Evolutionary conservation across 2,888 invertebrate species (phyloP).

Genomic region (Subacronicta megacephala): DNA sequence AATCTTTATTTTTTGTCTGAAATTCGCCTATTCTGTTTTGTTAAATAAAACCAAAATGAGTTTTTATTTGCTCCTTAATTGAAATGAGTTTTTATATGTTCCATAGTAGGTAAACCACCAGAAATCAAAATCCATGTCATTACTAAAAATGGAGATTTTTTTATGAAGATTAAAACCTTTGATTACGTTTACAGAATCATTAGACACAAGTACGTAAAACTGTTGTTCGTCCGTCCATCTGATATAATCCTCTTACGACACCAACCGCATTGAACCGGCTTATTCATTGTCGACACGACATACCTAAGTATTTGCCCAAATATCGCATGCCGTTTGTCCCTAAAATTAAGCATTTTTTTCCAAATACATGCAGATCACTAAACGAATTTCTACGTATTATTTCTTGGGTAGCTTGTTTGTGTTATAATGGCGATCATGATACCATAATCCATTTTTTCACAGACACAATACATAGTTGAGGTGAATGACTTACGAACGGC

Average conservation of each 20-base stretch:
- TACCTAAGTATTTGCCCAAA: background rate
- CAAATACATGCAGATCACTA: no score
- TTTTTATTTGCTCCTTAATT: no score
- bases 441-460: slow-evolving; percentile 39
- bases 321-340: background rate
- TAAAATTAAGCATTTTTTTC: background rate
- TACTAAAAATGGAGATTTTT: no score
- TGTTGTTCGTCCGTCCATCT: slow-evolving; percentile 20
- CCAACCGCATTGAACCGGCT: slow-evolving; percentile 8
- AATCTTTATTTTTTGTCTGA: no score
- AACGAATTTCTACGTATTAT: background rate
- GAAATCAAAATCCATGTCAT: no score
- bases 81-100: no score
- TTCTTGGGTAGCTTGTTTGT: slow-evolving; percentile 6
- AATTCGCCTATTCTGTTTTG: background rate
- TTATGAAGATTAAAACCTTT: no score
- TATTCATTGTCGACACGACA: slow-evolving; percentile 18
- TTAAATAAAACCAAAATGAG: no score
- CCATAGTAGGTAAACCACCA: no score
- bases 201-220: slow-evolving; percentile 7
- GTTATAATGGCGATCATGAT: slow-evolving; percentile 25
- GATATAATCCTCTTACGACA: slow-evolving; percentile 36
- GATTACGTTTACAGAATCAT: slow-evolving; percentile 10
- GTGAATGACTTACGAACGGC: slow-evolving; percentile 63
- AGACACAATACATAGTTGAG: slow-evolving; percentile 63